These are phyloP conservation scores for Asbolus verrucosus DNA, from an alignment of 1,140 invertebrate genomes.

Conservation along the genomic window DNA sequence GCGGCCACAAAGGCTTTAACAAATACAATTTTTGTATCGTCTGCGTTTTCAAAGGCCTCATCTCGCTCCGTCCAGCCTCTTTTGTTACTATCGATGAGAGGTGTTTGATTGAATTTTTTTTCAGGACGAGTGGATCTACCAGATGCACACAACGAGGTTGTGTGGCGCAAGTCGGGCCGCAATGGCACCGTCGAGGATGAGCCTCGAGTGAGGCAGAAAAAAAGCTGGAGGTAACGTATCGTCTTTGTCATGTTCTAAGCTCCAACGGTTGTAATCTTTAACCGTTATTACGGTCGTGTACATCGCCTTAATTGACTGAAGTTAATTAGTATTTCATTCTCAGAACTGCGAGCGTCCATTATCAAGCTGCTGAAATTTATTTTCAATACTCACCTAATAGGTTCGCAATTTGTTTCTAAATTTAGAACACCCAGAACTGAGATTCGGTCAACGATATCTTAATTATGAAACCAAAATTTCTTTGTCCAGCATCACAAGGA, in stretches of 20 bases:
- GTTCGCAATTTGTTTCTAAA: no score
- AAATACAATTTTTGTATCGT: not conserved
- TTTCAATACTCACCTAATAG: no score
- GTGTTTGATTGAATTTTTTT: constrained; percentile 44
- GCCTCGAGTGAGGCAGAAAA: constrained; percentile 66
- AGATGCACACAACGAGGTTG: constrained; percentile 76
- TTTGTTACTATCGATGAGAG: constrained; percentile 33
- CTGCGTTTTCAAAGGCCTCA: constrained; percentile 15
- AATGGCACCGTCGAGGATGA: constrained; percentile 68
- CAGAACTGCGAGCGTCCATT: no score
- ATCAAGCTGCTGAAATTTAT: constrained; percentile 5
- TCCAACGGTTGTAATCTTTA: no score
- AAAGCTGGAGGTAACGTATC: constrained; percentile 69
- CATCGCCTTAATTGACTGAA: no score
- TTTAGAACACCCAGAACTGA: no score
- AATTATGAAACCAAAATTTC: no score
- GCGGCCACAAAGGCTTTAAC: not conserved
- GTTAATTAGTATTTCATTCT: no score
- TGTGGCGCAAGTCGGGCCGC: constrained; percentile 71
- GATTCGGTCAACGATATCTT: no score
- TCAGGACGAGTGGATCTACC: constrained; percentile 73
- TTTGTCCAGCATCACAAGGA: no score
- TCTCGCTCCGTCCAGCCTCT: not conserved
- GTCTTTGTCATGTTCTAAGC: no score
- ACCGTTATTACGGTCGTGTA: no score